Evolutionary conservation across 1,140 invertebrate genomes (phyloP).

Genomic region (Globodera rostochiensis): DNA sequence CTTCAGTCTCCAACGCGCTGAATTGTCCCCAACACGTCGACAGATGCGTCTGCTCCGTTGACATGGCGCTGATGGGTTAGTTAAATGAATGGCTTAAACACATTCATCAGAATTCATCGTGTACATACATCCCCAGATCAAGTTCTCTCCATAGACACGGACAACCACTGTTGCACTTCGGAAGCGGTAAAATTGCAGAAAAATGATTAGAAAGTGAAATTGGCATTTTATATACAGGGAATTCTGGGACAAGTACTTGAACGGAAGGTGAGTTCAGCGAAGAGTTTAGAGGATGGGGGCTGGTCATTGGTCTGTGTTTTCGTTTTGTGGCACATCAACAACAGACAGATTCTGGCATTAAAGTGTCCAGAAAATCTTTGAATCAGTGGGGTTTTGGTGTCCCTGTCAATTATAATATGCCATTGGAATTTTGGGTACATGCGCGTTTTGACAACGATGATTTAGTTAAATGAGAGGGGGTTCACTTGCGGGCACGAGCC

Average conservation of each 20-base stretch:
- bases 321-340: too few relatives aligned
- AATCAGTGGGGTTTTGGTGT: too few relatives aligned
- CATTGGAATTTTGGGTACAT: too few relatives aligned
- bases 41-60: slow-evolving; percentile 83
- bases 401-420: background rate
- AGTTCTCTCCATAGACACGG: slow-evolving; percentile 75
- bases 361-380: too few relatives aligned
- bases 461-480: slow-evolving; percentile 66
- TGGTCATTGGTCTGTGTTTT: too few relatives aligned
- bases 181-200: slow-evolving; percentile 42
- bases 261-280: slow-evolving; percentile 34
- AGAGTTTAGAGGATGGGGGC: too few relatives aligned
- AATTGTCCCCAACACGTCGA: slow-evolving; percentile 80
- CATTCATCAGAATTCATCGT: too few relatives aligned
- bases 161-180: slow-evolving; percentile 80
- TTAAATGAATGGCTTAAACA: slow-evolving; percentile 75
- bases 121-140: background rate
- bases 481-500: slow-evolving; percentile 80
- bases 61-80: slow-evolving; percentile 89
- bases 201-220: background rate
- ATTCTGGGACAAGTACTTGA: slow-evolving; percentile 80
- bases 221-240: slow-evolving; percentile 70
- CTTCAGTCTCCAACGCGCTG: slow-evolving; percentile 87
- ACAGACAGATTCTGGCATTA: too few relatives aligned
- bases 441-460: slow-evolving; percentile 32